Conservation (phyloP, 2,888 invertebrate genomes). For the Parnassius smintheus region DNA sequence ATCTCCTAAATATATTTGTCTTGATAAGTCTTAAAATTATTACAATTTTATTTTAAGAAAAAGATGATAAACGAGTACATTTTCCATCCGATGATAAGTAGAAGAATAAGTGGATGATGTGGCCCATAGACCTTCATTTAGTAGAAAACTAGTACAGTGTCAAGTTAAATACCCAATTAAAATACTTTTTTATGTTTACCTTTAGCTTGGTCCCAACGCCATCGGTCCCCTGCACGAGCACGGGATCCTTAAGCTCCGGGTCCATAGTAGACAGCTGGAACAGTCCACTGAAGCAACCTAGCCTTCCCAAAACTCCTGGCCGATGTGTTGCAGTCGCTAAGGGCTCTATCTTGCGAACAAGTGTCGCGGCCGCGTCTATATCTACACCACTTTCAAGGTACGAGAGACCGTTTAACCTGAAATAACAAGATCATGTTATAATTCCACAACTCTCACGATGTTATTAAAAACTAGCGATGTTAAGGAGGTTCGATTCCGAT, state of each 20-base stretch:
- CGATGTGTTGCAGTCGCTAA: conserved; percentile 89
- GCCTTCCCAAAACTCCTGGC: conserved; percentile 88
- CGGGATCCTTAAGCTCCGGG: conserved; percentile 85
- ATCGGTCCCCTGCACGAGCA: conserved; percentile 96
- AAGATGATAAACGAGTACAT: too few species aligned
- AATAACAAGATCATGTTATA: background rate
- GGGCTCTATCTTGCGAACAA: conserved; percentile 92
- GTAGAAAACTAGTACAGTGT: too few species aligned
- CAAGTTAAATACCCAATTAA: too few species aligned
- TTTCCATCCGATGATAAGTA: too few species aligned
- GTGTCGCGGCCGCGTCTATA: conserved; percentile 93
- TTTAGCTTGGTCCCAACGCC: conserved; percentile 98
- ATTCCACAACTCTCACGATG: too few species aligned
- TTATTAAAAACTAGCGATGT: too few species aligned
- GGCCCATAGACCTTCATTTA: too few species aligned
- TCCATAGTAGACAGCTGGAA: conserved; percentile 90
- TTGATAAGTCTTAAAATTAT: too few species aligned
- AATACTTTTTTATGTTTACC: conserved; percentile 64
- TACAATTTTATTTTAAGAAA: too few species aligned
- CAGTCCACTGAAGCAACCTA: conserved; percentile 97
- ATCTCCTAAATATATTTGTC: too few species aligned
- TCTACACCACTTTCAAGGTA: conserved; percentile 96
- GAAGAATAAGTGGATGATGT: too few species aligned
- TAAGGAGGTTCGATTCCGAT: too few species aligned
- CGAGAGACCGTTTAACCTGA: conserved; percentile 84